Evolutionary conservation across 2,888 invertebrate species (phyloP).

Genomic region (Geophilus truncorum): DNA sequence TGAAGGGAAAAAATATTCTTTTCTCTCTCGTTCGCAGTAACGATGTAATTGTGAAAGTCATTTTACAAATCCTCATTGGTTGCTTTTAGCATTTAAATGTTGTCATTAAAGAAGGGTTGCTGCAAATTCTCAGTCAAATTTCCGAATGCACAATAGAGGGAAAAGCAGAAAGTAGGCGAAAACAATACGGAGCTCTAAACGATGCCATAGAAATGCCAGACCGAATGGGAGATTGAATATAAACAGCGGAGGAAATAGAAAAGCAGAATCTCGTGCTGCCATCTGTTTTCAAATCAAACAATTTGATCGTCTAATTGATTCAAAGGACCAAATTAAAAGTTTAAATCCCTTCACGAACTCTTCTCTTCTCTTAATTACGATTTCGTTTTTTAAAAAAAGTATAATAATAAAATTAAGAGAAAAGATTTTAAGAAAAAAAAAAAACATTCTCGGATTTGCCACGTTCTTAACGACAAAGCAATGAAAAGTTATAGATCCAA

Average conservation of each 20-base stretch:
- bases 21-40: slow-evolving; percentile 13
- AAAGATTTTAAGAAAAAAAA: no score
- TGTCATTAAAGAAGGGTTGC: neutral
- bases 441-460: neutral
- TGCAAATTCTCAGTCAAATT: slow-evolving; percentile 22
- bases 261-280: neutral
- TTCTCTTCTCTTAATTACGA: neutral
- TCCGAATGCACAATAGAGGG: neutral
- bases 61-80: slow-evolving; percentile 27
- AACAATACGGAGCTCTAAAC: neutral
- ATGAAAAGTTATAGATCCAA: slow-evolving; percentile 21
- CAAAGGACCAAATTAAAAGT: slow-evolving; percentile 4
- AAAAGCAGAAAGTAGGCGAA: neutral
- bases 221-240: neutral
- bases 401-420: neutral
- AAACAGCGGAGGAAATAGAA: slow-evolving; percentile 5
- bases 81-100: slow-evolving; percentile 17
- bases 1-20: neutral
- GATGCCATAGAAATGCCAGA: slow-evolving; percentile 4
- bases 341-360: neutral
- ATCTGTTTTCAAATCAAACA: slow-evolving; percentile 8
- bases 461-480: neutral
- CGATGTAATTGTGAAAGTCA: slow-evolving; percentile 27
- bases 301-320: slow-evolving; percentile 12
- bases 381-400: neutral